These are phyloP conservation scores for Aphaenogaster rudis DNA, from an alignment of 1,140 invertebrate species.

Conservation along the genomic window DNA sequence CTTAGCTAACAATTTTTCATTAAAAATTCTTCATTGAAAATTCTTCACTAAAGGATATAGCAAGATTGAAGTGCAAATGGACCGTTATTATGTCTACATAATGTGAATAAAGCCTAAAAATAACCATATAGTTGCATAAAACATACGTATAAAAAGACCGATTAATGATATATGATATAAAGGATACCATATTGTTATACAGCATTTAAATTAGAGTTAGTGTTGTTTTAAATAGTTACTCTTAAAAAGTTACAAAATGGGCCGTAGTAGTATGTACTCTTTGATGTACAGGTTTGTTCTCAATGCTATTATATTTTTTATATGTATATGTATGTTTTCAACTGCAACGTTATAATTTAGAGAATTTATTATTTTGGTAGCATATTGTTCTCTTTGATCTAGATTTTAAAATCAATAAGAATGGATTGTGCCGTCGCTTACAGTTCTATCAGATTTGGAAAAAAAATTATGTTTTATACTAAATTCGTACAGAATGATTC, in stretches of 20 bases:
- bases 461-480: constrained; percentile 10
- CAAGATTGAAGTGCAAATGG: too few relatives aligned
- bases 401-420: constrained; percentile 4
- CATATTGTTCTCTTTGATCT: background rate
- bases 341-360: constrained; percentile 47
- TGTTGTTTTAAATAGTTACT: constrained; percentile 14
- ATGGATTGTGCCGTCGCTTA: background rate
- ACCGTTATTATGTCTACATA: background rate
- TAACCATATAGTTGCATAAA: constrained; percentile 1
- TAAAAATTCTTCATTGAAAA: background rate
- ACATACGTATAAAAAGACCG: background rate
- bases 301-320: constrained; percentile 70
- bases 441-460: background rate
- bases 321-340: constrained; percentile 52
- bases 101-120: background rate
- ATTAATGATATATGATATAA: constrained; percentile 31
- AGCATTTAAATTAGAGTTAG: constrained; percentile 32
- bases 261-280: constrained; percentile 56
- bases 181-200: background rate
- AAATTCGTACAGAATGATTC: constrained; percentile 9
- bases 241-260: constrained; percentile 34
- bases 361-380: constrained; percentile 51
- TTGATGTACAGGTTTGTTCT: constrained; percentile 74
- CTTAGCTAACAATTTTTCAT: background rate
- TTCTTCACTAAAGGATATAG: background rate